Conservation (phyloP, 2,888 invertebrate genomes). For the Spodoptera littoralis region DNA sequence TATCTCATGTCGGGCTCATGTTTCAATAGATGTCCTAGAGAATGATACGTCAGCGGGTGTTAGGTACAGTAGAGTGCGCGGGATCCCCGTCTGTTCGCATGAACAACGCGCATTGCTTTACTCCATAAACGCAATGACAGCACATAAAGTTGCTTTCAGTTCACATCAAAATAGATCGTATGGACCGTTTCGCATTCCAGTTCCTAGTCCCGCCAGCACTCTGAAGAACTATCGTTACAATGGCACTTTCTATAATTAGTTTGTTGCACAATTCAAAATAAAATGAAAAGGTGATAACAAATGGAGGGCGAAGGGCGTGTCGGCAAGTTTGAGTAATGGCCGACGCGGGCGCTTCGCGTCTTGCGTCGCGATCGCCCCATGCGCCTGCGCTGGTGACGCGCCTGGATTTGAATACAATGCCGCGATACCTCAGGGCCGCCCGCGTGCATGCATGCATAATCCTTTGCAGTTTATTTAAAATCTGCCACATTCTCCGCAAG, state of each 20-base stretch:
- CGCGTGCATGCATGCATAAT: constrained; percentile 84
- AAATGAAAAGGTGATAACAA: constrained; percentile 53
- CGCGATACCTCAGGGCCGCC: constrained; percentile 85
- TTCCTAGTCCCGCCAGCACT: neutral
- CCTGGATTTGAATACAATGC: constrained; percentile 87
- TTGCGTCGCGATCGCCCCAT: constrained; percentile 49
- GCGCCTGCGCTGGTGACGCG: constrained; percentile 69
- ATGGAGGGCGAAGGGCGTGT: constrained; percentile 68
- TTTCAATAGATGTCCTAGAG: constrained; percentile 53
- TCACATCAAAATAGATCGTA: constrained; percentile 4
- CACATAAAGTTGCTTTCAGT: constrained; percentile 21
- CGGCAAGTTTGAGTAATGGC: constrained; percentile 73
- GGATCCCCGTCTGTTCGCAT: constrained; percentile 47
- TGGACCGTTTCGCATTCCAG: constrained; percentile 17
- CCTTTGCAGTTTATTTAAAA: constrained; percentile 76
- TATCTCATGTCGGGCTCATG: constrained; percentile 51
- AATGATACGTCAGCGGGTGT: constrained; percentile 55
- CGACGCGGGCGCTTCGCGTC: constrained; percentile 64
- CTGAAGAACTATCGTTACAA: constrained; percentile 13
- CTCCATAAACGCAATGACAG: constrained; percentile 31
- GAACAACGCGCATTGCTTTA: constrained; percentile 29
- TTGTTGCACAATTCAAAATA: constrained; percentile 44
- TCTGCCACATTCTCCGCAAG: constrained; percentile 76
- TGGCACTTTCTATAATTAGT: constrained; percentile 30
- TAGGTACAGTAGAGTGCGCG: constrained; percentile 43